Evolutionary conservation across 2,113 vertebrate genomes (phyloP).

Genomic region (Cyphomyrus plagiostoma): DNA sequence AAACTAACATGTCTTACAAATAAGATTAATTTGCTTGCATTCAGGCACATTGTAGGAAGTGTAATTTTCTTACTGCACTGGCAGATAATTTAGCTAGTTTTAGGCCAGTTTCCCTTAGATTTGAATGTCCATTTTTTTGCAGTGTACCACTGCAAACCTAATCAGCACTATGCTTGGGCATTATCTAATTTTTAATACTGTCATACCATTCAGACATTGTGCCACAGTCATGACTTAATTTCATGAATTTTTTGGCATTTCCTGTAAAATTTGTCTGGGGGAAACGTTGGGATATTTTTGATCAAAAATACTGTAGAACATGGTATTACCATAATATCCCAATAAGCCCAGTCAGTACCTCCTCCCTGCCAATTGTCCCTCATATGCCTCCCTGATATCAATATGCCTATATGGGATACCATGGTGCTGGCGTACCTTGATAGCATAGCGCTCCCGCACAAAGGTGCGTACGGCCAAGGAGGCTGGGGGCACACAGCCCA

Average conservation of each 20-base stretch:
- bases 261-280: not conserved
- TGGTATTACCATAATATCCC: not conserved
- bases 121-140: too few relatives aligned
- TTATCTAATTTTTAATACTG: not conserved
- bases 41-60: too few relatives aligned
- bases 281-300: too few relatives aligned
- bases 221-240: too few relatives aligned
- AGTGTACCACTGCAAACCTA: too few relatives aligned
- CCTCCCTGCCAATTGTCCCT: not conserved
- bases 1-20: too few relatives aligned
- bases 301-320: not conserved
- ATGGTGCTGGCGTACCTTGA: slow-evolving; percentile 17
- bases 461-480: slow-evolving; percentile 16
- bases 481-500: not conserved
- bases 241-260: not conserved
- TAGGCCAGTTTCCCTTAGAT: too few relatives aligned
- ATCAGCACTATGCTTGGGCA: not conserved
- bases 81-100: too few relatives aligned
- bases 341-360: not conserved
- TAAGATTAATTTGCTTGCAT: too few relatives aligned
- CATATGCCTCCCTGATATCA: not conserved
- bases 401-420: not conserved
- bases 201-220: not conserved
- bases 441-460: slow-evolving; percentile 22
- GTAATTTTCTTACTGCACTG: too few relatives aligned